Percentiles rank a stretch among this genome's conserved stretches.
Evolutionary conservation across 2,888 invertebrate genomes (phyloP).

Genomic region (Scaptomyza parva): DNA sequence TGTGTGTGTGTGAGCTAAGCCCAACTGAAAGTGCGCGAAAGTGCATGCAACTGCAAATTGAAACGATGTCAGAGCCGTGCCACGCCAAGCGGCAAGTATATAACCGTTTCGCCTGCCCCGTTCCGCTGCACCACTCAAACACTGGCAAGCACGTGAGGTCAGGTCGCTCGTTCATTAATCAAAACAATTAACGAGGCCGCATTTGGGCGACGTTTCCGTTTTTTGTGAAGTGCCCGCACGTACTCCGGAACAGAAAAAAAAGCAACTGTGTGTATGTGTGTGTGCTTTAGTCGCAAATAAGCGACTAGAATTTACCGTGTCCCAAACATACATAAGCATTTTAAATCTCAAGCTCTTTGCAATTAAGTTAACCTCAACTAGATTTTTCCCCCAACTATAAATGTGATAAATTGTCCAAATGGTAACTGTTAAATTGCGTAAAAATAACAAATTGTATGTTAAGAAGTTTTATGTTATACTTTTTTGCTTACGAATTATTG

Average conservation of each 20-base stretch:
- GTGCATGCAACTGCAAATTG: constrained; percentile 76
- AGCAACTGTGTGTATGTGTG: not conserved
- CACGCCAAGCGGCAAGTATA: constrained; percentile 23
- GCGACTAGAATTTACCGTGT: not conserved
- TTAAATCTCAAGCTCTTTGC: not conserved
- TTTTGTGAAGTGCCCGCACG: constrained; percentile 75
- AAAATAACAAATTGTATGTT: not conserved
- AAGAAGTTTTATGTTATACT: not conserved
- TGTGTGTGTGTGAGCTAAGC: not conserved
- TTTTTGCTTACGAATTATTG: too few relatives aligned
- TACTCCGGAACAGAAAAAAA: constrained; percentile 29
- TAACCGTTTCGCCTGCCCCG: not conserved
- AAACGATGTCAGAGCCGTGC: constrained; percentile 60
- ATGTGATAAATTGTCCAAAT: not conserved
- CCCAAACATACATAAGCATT: not conserved
- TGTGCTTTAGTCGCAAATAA: too few relatives aligned
- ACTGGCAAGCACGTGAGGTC: constrained; percentile 70
- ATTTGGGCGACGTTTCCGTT: constrained; percentile 76
- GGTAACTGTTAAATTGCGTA: not conserved
- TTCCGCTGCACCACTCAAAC: not conserved
- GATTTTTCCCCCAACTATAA: not conserved
- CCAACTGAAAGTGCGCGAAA: constrained; percentile 30
- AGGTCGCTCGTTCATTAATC: constrained; percentile 75
- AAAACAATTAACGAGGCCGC: constrained; percentile 81
- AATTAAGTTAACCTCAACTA: not conserved